Base-by-base conservation (phyloP, 2,797 vertebrate species). In the Zenarchopterus dispar region DNA sequence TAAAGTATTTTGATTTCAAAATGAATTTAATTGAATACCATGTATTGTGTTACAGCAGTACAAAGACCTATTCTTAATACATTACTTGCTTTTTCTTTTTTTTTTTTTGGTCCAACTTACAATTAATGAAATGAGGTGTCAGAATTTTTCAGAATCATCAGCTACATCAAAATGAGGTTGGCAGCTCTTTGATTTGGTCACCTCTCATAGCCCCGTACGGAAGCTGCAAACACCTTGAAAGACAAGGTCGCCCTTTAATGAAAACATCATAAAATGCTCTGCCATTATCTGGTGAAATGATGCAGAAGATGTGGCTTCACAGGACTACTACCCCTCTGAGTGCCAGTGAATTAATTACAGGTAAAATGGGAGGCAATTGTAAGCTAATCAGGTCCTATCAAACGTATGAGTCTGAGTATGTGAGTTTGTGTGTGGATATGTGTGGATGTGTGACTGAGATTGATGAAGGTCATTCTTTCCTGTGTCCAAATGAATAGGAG, bases 211-310 rank as follows among this genome's bases (percentile, higher is more conserved):
- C 64, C 67, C 55, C 43, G 33, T 26, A 33, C 43, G 26, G 47
- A 73, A 49, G 72, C 73, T 80, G 78, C 77, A 81, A 84, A 65
- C 71, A 87, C 80, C 77, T 90, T 88, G 83, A 84, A 84, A 86
- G 62, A 64, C 88, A 90, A 92, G 88, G 87, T 89, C 72, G 69
- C 62, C 67, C 80, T 76, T 85, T 87, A 89, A 90, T 89, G 77
- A 89, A 86, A 86, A 90, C 80, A 74, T 86, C 82, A 86, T 92
- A 92, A 91, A 91, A 92, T 77, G 80, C 77, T 75, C 77, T 50
- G 78, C 81, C 78, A 91, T 93, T 93, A 92, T 86, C 82, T 72
- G 41, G 91, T 92, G 90, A 93, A 93, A 93, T 92, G 91, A 87
- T 88, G 91, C 92, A 88, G 89, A 91, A 90, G 90, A 93, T 92